phyloP scores from a whole-genome alignment of 2,797 vertebrate species.

The Miichthys miiuy region DNA sequence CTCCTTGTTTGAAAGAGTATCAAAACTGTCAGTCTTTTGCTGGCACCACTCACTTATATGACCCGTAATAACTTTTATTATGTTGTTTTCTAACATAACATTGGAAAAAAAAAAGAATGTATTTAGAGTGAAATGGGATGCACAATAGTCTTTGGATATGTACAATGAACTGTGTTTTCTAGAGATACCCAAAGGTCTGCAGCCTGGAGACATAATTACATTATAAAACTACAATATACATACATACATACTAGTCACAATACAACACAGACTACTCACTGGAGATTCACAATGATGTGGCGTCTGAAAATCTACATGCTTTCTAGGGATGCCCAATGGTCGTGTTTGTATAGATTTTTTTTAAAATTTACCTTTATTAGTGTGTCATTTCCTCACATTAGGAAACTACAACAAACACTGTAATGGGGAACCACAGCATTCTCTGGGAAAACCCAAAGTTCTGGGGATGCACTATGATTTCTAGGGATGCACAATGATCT shows the following conservation, averaged over 20 bases:
- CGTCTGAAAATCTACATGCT: not conserved
- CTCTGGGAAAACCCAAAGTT: not conserved
- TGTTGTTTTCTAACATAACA: not conserved
- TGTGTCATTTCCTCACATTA: not conserved
- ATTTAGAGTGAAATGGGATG: not conserved
- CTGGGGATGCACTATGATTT: not conserved
- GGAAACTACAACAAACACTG: not conserved
- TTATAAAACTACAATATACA: no score
- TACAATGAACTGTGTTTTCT: not conserved
- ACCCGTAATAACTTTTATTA: not conserved
- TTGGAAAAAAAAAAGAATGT: not conserved
- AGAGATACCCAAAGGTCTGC: not conserved
- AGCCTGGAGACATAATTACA: not conserved
- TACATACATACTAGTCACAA: no score
- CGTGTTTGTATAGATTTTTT: not conserved
- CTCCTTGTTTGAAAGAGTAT: not conserved
- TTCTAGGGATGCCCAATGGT: not conserved
- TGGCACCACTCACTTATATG: not conserved
- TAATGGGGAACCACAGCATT: not conserved
- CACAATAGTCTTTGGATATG: not conserved
- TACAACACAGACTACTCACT: not conserved
- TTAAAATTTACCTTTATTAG: not conserved
- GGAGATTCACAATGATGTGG: not conserved
- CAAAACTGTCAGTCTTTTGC: not conserved
- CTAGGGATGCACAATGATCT: not conserved